Percentiles rank a stretch among this genome's conserved stretches.
Evolutionary conservation across 2,113 vertebrate species (phyloP).

Genomic region (Paraplagusia blochii): DNA sequence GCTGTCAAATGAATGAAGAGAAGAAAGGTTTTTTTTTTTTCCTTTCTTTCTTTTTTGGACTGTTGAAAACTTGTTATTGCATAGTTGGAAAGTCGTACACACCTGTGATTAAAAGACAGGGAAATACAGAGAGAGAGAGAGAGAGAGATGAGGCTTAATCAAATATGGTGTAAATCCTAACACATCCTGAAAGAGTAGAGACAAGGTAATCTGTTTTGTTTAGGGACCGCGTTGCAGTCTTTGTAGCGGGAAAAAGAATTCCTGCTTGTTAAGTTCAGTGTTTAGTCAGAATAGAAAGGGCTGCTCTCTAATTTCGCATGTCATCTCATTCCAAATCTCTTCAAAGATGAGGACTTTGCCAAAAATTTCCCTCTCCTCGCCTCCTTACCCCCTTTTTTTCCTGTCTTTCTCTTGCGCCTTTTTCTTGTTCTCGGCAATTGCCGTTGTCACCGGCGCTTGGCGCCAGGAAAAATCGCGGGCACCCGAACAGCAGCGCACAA

Average conservation of each 20-base stretch:
- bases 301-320: slow-evolving; percentile 75
- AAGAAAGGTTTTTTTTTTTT: slow-evolving; percentile 14
- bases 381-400: slow-evolving; percentile 35
- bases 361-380: slow-evolving; percentile 68
- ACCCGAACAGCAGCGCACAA: slow-evolving; percentile 70
- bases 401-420: slow-evolving; percentile 55
- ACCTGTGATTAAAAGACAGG: slow-evolving; percentile 42
- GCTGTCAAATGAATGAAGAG: slow-evolving; percentile 31
- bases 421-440: slow-evolving; percentile 57
- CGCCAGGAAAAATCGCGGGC: slow-evolving; percentile 65
- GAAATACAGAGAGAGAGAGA: slow-evolving; percentile 5
- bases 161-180: slow-evolving; percentile 56
- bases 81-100: slow-evolving; percentile 56
- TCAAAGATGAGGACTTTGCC: slow-evolving; percentile 76
- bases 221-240: slow-evolving; percentile 53
- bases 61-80: slow-evolving; percentile 63
- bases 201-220: slow-evolving; percentile 73
- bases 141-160: slow-evolving; percentile 67
- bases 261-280: slow-evolving; percentile 73
- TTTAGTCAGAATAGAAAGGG: slow-evolving; percentile 77
- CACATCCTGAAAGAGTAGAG: slow-evolving; percentile 57
- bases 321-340: slow-evolving; percentile 82
- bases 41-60: slow-evolving; percentile 8
- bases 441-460: slow-evolving; percentile 39
- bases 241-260: slow-evolving; percentile 49